A percentile compares a stretch with the other conserved stretches of the same genome.
These are phyloP conservation scores for Malurus splendens DNA, from an alignment of 2,797 vertebrate genomes.

Conservation along the genomic window DNA sequence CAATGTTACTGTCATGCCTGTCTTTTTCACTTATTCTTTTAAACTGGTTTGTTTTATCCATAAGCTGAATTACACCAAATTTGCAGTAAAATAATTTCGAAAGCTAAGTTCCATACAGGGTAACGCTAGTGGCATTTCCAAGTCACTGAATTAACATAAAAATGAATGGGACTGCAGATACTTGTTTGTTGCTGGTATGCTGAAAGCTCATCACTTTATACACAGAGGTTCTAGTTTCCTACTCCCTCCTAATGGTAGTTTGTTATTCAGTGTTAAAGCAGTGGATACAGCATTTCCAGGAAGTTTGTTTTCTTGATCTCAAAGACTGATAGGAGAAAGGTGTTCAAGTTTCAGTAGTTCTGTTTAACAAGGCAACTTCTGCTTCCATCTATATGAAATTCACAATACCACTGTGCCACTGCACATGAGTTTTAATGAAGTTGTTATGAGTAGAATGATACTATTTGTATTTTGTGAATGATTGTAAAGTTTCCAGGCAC, in stretches of 20 bases:
- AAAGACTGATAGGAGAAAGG: not conserved
- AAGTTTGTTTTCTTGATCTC: not conserved
- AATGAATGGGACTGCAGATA: not conserved
- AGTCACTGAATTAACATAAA: not conserved
- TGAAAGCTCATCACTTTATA: not conserved
- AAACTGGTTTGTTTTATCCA: not conserved
- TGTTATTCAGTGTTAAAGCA: not conserved
- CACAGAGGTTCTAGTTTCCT: not conserved
- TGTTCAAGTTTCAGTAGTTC: not conserved
- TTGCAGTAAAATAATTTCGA: not conserved
- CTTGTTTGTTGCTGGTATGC: fast-evolving
- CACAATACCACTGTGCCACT: not conserved
- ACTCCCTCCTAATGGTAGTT: not conserved
- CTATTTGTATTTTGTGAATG: not conserved
- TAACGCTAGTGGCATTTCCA: not conserved
- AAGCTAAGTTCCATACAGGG: not conserved
- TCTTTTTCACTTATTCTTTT: not conserved
- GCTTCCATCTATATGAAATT: fast-evolving
- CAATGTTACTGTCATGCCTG: not conserved
- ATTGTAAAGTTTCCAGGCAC: not conserved
- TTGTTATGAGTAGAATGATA: not conserved
- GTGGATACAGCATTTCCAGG: not conserved
- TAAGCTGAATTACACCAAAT: not conserved
- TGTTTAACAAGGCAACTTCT: not conserved
- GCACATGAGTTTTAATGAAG: not conserved